A percentile compares a stretch with the other conserved stretches of the same genome.
These are phyloP conservation scores for Eurypyga helias DNA, from an alignment of 2,113 vertebrate genomes.

Conservation along the genomic window DNA sequence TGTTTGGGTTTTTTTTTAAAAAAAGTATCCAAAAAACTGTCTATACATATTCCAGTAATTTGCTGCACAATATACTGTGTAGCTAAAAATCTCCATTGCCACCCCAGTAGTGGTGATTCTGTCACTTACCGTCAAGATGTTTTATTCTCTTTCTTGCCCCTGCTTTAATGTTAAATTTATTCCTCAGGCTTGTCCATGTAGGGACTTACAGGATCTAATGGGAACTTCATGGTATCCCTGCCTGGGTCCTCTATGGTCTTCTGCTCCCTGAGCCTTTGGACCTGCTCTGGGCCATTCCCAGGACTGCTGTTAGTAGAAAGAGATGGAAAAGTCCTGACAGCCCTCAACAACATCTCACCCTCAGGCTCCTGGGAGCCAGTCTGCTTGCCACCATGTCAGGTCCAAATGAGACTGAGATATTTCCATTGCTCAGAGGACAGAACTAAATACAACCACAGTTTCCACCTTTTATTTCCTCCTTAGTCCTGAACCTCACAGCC, in stretches of 20 bases:
- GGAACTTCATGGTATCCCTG: neutral
- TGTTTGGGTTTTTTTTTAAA: neutral
- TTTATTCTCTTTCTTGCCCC: neutral
- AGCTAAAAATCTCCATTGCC: neutral
- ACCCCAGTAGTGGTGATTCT: neutral
- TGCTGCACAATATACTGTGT: neutral
- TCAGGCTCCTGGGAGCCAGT: neutral
- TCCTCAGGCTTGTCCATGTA: neutral
- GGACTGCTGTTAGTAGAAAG: neutral
- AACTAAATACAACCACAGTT: neutral
- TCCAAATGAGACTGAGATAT: neutral
- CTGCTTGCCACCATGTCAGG: neutral
- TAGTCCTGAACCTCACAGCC: neutral
- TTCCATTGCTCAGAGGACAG: neutral
- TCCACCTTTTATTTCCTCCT: neutral
- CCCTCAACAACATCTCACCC: neutral
- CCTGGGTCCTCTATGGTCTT: too few species aligned
- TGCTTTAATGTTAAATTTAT: neutral
- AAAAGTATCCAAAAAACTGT: neutral
- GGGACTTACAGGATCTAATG: neutral
- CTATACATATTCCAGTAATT: neutral
- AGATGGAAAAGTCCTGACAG: neutral
- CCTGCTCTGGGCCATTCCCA: neutral
- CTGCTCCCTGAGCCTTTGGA: neutral
- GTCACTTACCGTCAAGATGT: neutral